Percentiles rank a stretch among this genome's conserved stretches.
Conservation (phyloP, 2,888 invertebrate species). For the Tipula vernalis region DNA sequence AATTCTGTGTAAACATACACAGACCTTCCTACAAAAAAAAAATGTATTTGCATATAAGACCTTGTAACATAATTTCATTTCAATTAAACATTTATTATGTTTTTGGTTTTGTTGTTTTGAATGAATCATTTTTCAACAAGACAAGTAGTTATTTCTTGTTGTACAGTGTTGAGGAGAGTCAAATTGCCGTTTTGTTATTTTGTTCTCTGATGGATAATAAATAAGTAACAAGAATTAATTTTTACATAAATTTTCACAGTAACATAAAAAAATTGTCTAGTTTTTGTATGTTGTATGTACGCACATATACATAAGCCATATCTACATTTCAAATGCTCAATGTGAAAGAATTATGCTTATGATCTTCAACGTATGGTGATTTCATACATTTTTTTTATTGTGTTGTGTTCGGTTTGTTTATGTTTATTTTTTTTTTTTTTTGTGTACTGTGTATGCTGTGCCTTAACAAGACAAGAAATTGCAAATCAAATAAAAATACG, state of each 20-base stretch:
- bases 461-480: neutral
- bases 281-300: neutral
- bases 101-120: neutral
- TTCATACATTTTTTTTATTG: neutral
- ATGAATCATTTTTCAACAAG: neutral
- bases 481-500: neutral
- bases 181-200: neutral
- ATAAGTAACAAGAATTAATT: neutral
- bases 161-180: neutral
- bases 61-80: neutral
- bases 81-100: neutral
- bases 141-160: neutral
- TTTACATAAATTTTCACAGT: neutral
- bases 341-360: neutral
- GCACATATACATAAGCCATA: neutral
- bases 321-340: neutral
- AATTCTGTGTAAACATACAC: neutral
- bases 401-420: neutral
- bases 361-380: neutral
- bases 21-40: neutral
- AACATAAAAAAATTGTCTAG: neutral
- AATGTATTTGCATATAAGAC: neutral
- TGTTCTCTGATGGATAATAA: neutral
- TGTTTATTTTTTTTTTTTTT: neutral
- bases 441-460: neutral